Evolutionary conservation across 2,797 vertebrate species (phyloP), one percentile per base, ranked within the genome.

Genomic region (Smutsia gigantea): DNA sequence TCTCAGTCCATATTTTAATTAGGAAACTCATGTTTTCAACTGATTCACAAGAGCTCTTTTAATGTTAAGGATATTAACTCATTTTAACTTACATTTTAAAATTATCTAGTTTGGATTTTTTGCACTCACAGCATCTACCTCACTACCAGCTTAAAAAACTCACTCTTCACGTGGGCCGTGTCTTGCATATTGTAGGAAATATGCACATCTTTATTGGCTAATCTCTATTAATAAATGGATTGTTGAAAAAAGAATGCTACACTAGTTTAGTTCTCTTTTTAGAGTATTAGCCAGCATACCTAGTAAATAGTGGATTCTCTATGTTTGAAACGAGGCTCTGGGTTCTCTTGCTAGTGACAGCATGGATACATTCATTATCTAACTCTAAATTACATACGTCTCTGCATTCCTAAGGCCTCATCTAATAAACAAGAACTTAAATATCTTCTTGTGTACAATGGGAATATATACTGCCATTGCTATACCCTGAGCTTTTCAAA

Each of bases 51-150:
- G 13, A 85, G 27, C 19, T 72, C 5, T 59, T 85, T 87, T 68
- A 71, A 66, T 79, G 53, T 64, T 91, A 89, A 77, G 1, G 27
- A n/a, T 61, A 87, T 78, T 74, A 66, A 53, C 46, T 75, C 17
- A 83, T 92, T 86, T 57, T 92, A 18, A 66, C 13, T 90, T 6
- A 84, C 21, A 66, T 66, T 79, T 85, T 89, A 63, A 94, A 94
- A 81, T 77, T 51, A 90, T 5, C 9, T 90, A 69, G 14, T 63
- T 74, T 78, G 14, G 21, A 78, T 57, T 83, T 61, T 79, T 72
- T 87, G 8, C 8, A 75, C 1, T 93, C 6, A 71, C 34, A 84
- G 31, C 37, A 95, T 81, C 77, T 87, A 57, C 34, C 39, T 93
- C 46, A 3, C 14, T 95, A 53, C 2, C 13, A 97, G 18, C 42